Evolutionary conservation across 1,140 invertebrate genomes (phyloP).

Genomic region (Drosophila carrolli): DNA sequence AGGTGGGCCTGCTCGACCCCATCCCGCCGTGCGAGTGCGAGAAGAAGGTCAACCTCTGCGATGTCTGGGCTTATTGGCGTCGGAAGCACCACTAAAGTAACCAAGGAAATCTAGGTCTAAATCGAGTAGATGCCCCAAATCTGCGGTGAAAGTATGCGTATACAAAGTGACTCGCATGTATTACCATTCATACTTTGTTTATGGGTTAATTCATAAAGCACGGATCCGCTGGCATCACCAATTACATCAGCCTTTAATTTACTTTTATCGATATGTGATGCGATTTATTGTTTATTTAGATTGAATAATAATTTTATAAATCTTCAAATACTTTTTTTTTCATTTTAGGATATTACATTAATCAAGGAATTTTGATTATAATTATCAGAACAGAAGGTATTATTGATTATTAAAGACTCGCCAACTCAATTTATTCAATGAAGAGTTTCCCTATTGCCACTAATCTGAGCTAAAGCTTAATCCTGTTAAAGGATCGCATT

Average conservation of each 20-base stretch:
- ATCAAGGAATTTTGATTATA: too few relatives aligned
- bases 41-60: conserved; percentile 18
- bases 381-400: too few relatives aligned
- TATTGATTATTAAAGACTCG: too few relatives aligned
- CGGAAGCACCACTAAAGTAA: not conserved
- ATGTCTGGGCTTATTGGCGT: conserved; percentile 29
- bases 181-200: not conserved
- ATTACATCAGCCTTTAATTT: not conserved
- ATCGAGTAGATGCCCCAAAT: not conserved
- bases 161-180: not conserved
- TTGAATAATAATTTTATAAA: too few relatives aligned
- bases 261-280: not conserved
- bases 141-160: conserved; percentile 2
- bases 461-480: too few relatives aligned
- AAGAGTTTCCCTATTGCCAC: too few relatives aligned
- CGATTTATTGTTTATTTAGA: too few relatives aligned
- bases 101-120: not conserved
- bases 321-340: too few relatives aligned
- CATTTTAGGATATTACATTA: too few relatives aligned
- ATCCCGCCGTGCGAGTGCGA: conserved; percentile 37
- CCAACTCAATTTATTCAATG: too few relatives aligned
- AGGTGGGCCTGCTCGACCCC: conserved; percentile 5
- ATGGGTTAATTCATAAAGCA: not conserved
- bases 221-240: not conserved
- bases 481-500: not conserved